Base-by-base conservation (phyloP, 2,888 invertebrate genomes). In the Hypomecis atomaria region DNA sequence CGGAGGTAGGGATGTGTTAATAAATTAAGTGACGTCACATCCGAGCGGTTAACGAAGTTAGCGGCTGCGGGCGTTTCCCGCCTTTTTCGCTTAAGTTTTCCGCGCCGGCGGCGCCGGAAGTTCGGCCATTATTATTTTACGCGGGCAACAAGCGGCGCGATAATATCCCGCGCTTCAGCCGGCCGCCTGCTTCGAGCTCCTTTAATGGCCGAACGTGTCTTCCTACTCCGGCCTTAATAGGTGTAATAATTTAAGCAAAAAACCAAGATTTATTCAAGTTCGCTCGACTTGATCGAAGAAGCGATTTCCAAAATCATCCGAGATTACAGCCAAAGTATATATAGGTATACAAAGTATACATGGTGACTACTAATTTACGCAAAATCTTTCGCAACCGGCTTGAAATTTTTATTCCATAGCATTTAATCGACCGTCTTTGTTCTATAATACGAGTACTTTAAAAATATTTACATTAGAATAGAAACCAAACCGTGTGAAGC, bases 91-190 rank as follows among this genome's bases (percentile, higher is more conserved):
- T 82, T 82, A 90, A 90, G 87, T 91, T 92, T 91, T 88, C 90
- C 88, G 79, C 90, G 90, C 89, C 89, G 85, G 84, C 90, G 93
- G 93, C 93, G 90, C 92, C 93, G 90, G 94, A 93, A 93, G 91
- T 93, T 93, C 87, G 86, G 83, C 90, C 92, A 93, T 93, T 93
- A 93, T 93, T 92, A 93, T 93, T 93, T 93, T 92, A 93, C 92
- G 93, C 93, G 91, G 90, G 87, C 89, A 90, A 92, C 93, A 93
- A 93, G 92, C 93, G 90, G 92, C 84, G 93, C 92, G 93, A 93
- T 93, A 93, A 93, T 93, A 92, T 90, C 86, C 89, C 79, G 82
- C 87, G 86, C 87, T 85, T 82, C 87, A 83, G 85, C 81, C 80
- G 44, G 37, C 63, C 81, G 81, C 81, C 81, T 81, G 82, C 83